Evolutionary conservation across 2,888 invertebrate species (phyloP).

Genomic region (Rhagonycha lutea): DNA sequence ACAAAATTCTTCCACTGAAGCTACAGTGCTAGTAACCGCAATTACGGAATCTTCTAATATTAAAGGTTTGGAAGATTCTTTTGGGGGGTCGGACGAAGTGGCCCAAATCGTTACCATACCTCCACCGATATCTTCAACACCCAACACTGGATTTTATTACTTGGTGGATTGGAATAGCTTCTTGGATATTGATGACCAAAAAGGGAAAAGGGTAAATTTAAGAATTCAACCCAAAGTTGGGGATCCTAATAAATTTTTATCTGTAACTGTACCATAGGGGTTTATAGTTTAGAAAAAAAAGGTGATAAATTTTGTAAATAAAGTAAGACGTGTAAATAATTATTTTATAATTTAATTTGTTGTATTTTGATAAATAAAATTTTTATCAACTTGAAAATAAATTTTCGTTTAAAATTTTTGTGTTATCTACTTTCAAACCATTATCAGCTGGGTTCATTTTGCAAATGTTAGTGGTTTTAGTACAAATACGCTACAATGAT

Average conservation of each 20-base stretch:
- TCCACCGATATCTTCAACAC: constrained; percentile 55
- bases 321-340: not conserved
- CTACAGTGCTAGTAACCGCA: constrained; percentile 22
- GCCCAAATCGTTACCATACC: constrained; percentile 63
- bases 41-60: constrained; percentile 57
- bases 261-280: constrained; percentile 71
- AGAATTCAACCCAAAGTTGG: constrained; percentile 81
- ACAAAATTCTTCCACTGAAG: constrained; percentile 43
- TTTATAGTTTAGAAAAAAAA: not conserved
- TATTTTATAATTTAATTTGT: not conserved
- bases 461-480: not conserved
- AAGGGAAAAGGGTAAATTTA: constrained; percentile 72
- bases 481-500: not conserved
- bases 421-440: not conserved
- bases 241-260: constrained; percentile 77
- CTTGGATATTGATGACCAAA: constrained; percentile 79
- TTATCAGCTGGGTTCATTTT: too few species aligned
- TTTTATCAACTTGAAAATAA: constrained; percentile 1
- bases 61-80: constrained; percentile 75
- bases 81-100: constrained; percentile 67
- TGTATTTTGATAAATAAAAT: not conserved
- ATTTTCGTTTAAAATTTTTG: not conserved
- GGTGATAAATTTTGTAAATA: not conserved
- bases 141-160: constrained; percentile 81
- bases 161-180: constrained; percentile 86